Conservation (phyloP, 2,888 invertebrate species). For the Drosophila ochracea region DNA sequence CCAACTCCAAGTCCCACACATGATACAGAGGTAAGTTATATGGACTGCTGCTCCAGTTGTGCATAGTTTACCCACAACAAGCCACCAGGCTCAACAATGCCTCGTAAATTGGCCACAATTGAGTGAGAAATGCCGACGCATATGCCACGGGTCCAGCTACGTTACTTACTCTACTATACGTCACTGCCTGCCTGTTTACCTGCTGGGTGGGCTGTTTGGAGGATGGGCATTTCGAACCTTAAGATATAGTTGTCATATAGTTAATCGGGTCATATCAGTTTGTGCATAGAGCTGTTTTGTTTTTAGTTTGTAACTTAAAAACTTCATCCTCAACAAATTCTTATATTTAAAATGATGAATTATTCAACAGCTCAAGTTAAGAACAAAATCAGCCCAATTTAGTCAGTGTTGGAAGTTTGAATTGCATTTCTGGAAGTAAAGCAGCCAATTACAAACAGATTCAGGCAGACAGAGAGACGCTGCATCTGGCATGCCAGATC, state of each 20-base stretch:
- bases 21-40: conserved; percentile 57
- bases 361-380: background rate
- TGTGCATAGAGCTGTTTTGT: background rate
- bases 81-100: conserved; percentile 50
- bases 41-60: conserved; percentile 30
- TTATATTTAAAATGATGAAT: background rate
- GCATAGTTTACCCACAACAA: conserved; percentile 19
- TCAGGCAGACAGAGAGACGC: background rate
- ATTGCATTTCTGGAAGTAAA: background rate
- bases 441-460: background rate
- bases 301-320: background rate
- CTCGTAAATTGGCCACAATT: conserved; percentile 76
- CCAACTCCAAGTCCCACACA: conserved; percentile 64
- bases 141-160: conserved; percentile 18
- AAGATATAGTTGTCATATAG: background rate
- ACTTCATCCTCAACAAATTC: background rate
- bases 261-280: background rate
- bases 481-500: background rate
- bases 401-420: background rate
- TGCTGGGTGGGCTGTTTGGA: conserved; percentile 16
- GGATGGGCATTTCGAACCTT: background rate
- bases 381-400: background rate
- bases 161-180: conserved; percentile 2
- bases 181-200: background rate
- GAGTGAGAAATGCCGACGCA: conserved; percentile 63